Percentiles rank a stretch among this genome's conserved stretches.
phyloP scores from a whole-genome alignment of 2,113 vertebrate species.

The Chionis minor region DNA sequence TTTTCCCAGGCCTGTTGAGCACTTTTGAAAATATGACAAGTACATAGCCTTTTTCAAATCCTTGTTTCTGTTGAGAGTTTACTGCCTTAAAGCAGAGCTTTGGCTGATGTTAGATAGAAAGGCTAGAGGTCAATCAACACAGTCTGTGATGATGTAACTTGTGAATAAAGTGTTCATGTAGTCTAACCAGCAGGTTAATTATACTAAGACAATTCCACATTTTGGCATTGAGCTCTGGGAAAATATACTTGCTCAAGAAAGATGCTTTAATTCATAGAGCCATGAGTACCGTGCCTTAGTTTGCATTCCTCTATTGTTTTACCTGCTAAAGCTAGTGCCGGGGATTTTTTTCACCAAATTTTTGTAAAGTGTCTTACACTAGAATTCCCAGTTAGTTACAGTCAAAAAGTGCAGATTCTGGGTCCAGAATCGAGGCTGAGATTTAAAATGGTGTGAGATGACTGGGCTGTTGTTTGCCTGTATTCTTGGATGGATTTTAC shows the following conservation, averaged over 20 bases:
- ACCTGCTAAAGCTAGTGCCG: neutral
- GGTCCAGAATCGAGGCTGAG: rapidly evolving
- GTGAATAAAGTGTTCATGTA: neutral
- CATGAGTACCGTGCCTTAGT: neutral
- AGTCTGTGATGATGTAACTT: neutral
- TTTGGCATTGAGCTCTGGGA: neutral
- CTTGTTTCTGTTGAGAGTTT: neutral
- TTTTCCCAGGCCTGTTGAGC: neutral
- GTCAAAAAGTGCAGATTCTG: neutral
- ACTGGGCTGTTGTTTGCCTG: neutral
- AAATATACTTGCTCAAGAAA: neutral
- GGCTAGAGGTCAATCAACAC: neutral
- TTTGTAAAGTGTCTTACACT: neutral
- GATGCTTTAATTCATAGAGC: neutral
- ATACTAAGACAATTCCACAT: neutral
- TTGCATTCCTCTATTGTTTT: neutral
- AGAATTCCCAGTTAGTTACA: neutral
- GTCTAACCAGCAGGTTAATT: neutral
- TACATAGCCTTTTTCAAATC: neutral
- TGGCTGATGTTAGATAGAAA: neutral
- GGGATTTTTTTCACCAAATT: neutral
- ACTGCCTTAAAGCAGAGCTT: neutral
- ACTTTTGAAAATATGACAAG: neutral
- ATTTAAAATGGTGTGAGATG: neutral
- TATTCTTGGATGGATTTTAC: neutral